These are phyloP conservation scores for Leptodactylus fallax DNA, from an alignment of 2,797 vertebrate genomes.

Conservation along the genomic window DNA sequence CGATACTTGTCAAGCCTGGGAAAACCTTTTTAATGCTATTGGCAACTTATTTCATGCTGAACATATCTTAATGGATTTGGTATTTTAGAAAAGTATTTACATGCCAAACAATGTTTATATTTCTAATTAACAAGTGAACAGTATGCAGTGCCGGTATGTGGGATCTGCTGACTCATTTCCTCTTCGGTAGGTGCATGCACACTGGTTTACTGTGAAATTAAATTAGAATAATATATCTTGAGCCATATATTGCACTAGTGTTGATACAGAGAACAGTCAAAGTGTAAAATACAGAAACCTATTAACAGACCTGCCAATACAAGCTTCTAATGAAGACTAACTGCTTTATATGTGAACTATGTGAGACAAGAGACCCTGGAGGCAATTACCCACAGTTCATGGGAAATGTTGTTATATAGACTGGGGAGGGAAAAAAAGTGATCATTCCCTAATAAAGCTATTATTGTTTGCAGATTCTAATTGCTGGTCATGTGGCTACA, in stretches of 20 bases:
- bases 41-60: too few species aligned
- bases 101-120: conserved; percentile 19
- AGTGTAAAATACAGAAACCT: conserved; percentile 36
- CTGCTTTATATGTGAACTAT: conserved; percentile 49
- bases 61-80: background rate
- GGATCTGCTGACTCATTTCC: background rate
- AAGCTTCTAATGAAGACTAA: conserved; percentile 52
- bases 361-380: conserved; percentile 22
- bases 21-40: too few species aligned
- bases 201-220: conserved; percentile 7
- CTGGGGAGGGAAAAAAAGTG: conserved; percentile 44
- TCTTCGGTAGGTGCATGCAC: background rate
- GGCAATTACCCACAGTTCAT: conserved; percentile 60
- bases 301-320: conserved; percentile 51
- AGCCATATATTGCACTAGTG: conserved; percentile 4
- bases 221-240: conserved; percentile 34
- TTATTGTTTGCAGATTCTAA: conserved; percentile 57
- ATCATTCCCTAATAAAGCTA: conserved; percentile 58
- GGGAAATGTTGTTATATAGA: conserved; percentile 52
- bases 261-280: conserved; percentile 25
- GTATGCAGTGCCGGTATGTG: background rate
- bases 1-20: too few species aligned
- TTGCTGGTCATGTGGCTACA: conserved; percentile 48
- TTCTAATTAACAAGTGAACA: background rate
- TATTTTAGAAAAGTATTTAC: background rate